Conservation (phyloP, 37 sponge, comb jelly and placozoan species). For the Beroe ovata region DNA sequence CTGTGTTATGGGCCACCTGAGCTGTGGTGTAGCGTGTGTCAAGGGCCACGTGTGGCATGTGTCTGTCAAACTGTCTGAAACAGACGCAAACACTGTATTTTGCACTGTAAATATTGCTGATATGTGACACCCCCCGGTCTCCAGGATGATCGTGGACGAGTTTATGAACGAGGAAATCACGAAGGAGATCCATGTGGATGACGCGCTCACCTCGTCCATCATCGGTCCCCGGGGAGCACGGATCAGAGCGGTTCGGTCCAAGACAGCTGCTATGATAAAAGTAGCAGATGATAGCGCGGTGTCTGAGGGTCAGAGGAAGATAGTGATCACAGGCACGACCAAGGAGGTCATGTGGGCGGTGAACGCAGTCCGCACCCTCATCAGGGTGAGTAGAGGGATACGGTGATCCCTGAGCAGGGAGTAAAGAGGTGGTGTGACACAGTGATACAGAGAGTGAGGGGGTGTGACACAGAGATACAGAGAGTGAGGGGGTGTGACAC, state of each 20-base stretch:
- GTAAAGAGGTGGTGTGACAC: too few species aligned
- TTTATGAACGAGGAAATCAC: slow-evolving; percentile 55
- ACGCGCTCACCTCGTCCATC: not conserved
- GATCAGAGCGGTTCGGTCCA: not conserved
- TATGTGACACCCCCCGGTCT: too few species aligned
- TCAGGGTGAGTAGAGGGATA: slow-evolving; percentile 28
- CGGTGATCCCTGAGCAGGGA: too few species aligned
- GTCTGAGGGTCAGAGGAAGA: not conserved
- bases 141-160: slow-evolving; percentile 53
- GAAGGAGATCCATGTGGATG: slow-evolving; percentile 11
- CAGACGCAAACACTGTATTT: too few species aligned
- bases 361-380: slow-evolving; percentile 38
- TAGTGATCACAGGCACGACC: slow-evolving; percentile 13
- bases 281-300: slow-evolving; percentile 28
- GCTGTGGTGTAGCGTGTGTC: too few species aligned
- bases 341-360: slow-evolving; percentile 66
- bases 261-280: slow-evolving; percentile 47
- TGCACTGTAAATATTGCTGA: too few species aligned
- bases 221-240: slow-evolving; percentile 43
- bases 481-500: too few species aligned
- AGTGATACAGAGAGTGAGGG: too few species aligned
- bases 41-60: too few species aligned
- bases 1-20: too few species aligned
- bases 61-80: too few species aligned
- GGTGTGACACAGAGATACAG: too few species aligned